Base-by-base conservation (phyloP, 2,797 vertebrate species). In the Anableps anableps region DNA sequence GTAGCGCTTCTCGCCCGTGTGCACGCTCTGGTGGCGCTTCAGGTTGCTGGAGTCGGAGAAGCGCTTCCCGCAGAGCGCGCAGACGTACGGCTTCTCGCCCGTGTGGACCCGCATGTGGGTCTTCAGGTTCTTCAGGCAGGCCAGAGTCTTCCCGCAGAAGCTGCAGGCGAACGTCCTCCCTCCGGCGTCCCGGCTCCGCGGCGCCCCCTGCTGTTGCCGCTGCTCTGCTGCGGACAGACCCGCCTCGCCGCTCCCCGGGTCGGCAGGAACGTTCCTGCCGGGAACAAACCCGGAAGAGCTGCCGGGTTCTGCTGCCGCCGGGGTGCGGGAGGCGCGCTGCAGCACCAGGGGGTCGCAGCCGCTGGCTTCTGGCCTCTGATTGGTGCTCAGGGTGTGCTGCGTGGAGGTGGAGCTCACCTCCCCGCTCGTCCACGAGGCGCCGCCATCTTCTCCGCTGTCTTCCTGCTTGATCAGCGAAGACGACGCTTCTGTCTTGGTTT, bases 31-130 rank as follows among this genome's bases (percentile, higher is more conserved):
- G 91, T 96, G 95, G 31, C 95, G 93, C 4, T 95, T 95, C 8
- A 96, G 92, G 85, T 96, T 95, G 80, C 95, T 95, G 64, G 95
- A 94, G 85, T 96, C 94, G 0, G 95, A 95, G 85, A 96, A 96
- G 72, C 94, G 91, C 26, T 95, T 96, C 0, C 94, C 93, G 45
- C 95, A 96, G 76, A 95, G 95, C 26, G 81, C 51, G 34, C 95
- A 96, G 81, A 92, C 81, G 38, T 94, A 96, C 0, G 95, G 95
- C 19, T 95, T 95, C 84, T 96, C 95, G 0, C 95, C 95, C 0
- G 95, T 96, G 92, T 96, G 95, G 60, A 96, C 95, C 82, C 95
- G 89, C 88, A 94, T 94, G 91, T 96, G 95, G 3, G 95, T 96
- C 83, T 94, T 95, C 50, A 96, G 91, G 90, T 95, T 95, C 88